Evolutionary conservation across 2,888 invertebrate genomes (phyloP).

Genomic region (Tryphoninae sp.): DNA sequence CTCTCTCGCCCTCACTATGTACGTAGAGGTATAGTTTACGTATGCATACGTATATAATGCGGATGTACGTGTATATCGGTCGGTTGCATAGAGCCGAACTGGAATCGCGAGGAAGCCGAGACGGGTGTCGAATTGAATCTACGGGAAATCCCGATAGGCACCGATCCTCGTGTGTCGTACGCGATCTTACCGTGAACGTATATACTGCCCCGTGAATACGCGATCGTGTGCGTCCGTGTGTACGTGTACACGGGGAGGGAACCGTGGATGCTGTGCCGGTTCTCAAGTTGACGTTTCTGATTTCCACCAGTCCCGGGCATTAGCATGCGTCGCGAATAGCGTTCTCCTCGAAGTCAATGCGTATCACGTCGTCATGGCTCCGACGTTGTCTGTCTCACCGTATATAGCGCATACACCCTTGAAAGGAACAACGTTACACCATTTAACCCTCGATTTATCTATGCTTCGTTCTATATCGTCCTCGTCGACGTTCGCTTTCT

Average conservation of each 20-base stretch:
- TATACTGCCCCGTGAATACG: constrained; percentile 6
- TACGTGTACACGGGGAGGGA: constrained; percentile 46
- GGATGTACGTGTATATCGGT: constrained; percentile 26
- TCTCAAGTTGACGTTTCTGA: constrained; percentile 77
- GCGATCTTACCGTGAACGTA: constrained; percentile 12
- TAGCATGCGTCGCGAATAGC: constrained; percentile 76
- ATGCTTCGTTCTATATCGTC: neutral
- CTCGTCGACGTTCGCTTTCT: neutral
- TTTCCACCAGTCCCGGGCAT: constrained; percentile 72
- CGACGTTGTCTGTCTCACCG: constrained; percentile 59
- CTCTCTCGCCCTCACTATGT: neutral
- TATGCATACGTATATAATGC: constrained; percentile 38
- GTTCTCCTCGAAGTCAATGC: constrained; percentile 71
- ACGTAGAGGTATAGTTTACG: constrained; percentile 11
- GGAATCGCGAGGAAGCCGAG: constrained; percentile 58
- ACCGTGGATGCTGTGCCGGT: constrained; percentile 64
- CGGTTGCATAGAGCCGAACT: constrained; percentile 23
- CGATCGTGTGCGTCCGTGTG: neutral
- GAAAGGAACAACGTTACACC: constrained; percentile 74
- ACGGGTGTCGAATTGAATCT: constrained; percentile 75
- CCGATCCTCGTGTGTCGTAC: constrained; percentile 47
- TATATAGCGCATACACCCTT: constrained; percentile 67
- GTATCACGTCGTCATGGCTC: constrained; percentile 74
- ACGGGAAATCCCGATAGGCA: constrained; percentile 75
- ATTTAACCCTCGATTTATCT: constrained; percentile 66